Percentiles rank a stretch among this genome's conserved stretches.
Conservation (phyloP, 2,113 vertebrate species). For the Peucedramus taeniatus region DNA sequence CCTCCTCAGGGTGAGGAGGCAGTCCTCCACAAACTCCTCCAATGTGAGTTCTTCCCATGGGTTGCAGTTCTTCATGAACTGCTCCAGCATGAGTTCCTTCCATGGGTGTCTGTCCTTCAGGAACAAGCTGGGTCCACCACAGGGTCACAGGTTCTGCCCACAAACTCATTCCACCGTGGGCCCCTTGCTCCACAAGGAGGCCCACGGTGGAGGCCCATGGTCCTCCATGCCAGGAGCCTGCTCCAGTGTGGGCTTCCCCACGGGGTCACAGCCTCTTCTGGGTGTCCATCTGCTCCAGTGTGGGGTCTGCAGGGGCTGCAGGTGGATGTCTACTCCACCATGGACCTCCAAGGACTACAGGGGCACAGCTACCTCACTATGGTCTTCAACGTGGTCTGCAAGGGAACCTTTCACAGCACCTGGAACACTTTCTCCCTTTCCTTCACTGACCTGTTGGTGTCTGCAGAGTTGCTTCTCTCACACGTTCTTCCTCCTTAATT, state of each 20-base stretch:
- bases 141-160: background rate
- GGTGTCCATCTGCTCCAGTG: background rate
- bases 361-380: background rate
- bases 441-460: background rate
- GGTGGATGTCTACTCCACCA: background rate
- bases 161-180: rapidly evolving
- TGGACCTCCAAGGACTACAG: background rate
- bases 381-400: background rate
- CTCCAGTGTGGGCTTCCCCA: background rate
- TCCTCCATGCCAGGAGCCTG: background rate
- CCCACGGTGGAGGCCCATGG: too few species aligned
- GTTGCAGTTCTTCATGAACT: background rate
- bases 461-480: background rate
- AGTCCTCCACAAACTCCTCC: background rate
- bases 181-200: background rate
- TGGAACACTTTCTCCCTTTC: background rate
- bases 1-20: background rate
- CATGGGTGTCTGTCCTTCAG: background rate
- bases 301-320: background rate
- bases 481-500: background rate
- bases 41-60: background rate
- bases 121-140: background rate
- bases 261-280: background rate
- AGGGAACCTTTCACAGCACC: background rate
- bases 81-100: background rate